These are phyloP conservation scores for Apis cerana DNA, from an alignment of 1,140 invertebrate species.

Conservation along the genomic window DNA sequence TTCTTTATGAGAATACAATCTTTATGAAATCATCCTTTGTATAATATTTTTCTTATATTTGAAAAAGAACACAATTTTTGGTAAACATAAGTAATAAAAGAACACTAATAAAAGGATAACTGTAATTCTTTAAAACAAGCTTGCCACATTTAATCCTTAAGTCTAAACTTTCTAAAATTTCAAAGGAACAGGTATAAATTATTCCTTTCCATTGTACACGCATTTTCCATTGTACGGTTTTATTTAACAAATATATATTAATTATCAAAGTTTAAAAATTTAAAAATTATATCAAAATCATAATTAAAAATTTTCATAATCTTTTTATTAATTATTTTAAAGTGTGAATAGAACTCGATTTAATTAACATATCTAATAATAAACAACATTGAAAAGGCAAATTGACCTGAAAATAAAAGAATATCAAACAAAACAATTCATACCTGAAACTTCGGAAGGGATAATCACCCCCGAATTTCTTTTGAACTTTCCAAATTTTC, in stretches of 20 bases:
- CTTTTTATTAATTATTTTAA: neutral
- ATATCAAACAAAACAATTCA: neutral
- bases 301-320: neutral
- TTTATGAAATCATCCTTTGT: neutral
- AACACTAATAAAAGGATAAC: neutral
- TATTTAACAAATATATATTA: neutral
- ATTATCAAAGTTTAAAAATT: no score
- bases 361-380: constrained; percentile 3
- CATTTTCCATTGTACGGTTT: neutral
- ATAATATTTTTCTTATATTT: neutral
- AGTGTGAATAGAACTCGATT: neutral
- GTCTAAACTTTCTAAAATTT: neutral
- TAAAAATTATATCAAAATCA: no score
- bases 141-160: no score
- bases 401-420: constrained; percentile 18
- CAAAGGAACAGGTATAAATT: neutral
- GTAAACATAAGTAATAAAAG: no score
- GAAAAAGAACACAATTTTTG: no score
- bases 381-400: neutral
- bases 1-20: no score
- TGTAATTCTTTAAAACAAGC: neutral
- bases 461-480: neutral
- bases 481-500: neutral
- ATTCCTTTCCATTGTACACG: neutral
- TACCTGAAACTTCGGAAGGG: neutral